Percentiles rank a stretch among this genome's conserved stretches.
Conservation (phyloP, 2,888 invertebrate species). For the Hoplodrina ambigua region DNA sequence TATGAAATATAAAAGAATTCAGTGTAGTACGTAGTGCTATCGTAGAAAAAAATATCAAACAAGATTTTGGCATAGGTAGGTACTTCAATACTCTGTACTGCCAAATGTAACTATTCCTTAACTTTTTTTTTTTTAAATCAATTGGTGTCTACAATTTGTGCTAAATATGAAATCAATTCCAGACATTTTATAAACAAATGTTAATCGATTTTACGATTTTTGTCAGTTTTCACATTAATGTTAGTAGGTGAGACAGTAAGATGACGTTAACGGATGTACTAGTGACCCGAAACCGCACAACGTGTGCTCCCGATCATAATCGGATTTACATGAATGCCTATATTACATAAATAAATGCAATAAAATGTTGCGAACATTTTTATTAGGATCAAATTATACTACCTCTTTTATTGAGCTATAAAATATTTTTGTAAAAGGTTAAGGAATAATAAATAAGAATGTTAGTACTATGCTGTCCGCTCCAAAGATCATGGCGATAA, state of each 20-base stretch:
- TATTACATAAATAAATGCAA: slow-evolving; percentile 15
- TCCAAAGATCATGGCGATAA: not conserved
- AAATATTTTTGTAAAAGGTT: slow-evolving; percentile 12
- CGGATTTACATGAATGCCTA: slow-evolving; percentile 22
- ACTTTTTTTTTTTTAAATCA: too few relatives aligned
- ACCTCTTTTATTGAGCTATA: slow-evolving; percentile 40
- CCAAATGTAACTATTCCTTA: not conserved
- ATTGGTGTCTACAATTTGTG: slow-evolving; percentile 2
- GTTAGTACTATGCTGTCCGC: slow-evolving; percentile 3
- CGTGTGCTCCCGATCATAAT: slow-evolving; percentile 28
- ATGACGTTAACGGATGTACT: slow-evolving; percentile 31
- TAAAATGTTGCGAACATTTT: slow-evolving; percentile 20
- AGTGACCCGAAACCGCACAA: slow-evolving; percentile 32
- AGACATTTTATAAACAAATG: slow-evolving; percentile 30
- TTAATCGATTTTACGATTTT: slow-evolving; percentile 37
- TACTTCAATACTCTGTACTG: not conserved
- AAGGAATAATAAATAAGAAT: slow-evolving; percentile 9
- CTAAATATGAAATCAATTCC: slow-evolving; percentile 17
- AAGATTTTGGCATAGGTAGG: not conserved
- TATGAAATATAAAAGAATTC: not conserved
- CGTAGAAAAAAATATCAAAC: too few relatives aligned
- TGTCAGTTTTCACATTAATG: slow-evolving; percentile 22
- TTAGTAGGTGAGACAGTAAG: slow-evolving; percentile 43
- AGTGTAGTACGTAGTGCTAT: not conserved
- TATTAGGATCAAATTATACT: slow-evolving; percentile 19